Conservation (phyloP, 2,113 vertebrate genomes). For the Tachysurus vachellii region DNA sequence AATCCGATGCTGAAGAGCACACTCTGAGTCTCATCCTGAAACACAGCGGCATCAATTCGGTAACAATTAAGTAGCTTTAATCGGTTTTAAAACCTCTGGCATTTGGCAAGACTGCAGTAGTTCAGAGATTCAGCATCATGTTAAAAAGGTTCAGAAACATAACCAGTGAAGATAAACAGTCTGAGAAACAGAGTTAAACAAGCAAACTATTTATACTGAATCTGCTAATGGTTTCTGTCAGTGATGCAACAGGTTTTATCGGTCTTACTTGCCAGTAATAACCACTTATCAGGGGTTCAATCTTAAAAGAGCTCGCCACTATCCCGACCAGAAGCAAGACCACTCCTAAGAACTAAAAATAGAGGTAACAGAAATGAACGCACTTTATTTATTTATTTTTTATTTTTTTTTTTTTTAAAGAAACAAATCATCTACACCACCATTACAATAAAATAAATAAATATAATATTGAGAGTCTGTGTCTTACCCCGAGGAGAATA, state of each 20-base stretch:
- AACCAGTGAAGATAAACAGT: background rate
- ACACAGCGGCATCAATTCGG: background rate
- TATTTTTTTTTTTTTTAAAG: background rate
- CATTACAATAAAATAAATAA: background rate
- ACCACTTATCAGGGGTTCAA: background rate
- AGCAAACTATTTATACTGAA: background rate
- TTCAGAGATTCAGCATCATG: background rate
- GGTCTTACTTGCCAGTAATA: slow-evolving; percentile 35
- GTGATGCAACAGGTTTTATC: background rate
- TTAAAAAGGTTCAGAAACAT: background rate
- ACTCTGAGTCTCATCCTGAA: slow-evolving; percentile 7
- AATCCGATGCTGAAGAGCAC: slow-evolving; percentile 34
- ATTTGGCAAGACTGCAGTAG: no score
- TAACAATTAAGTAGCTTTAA: background rate
- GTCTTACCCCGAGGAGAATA: slow-evolving; percentile 67
- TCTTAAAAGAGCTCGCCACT: slow-evolving; percentile 26
- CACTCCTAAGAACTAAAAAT: slow-evolving; percentile 31
- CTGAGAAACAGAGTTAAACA: background rate
- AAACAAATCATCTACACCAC: background rate
- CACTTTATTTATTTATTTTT: background rate
- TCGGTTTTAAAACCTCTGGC: background rate
- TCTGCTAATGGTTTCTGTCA: no score
- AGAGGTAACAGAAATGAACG: background rate
- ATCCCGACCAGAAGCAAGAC: slow-evolving; percentile 36
- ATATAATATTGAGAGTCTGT: background rate